Evolutionary conservation across 2,113 vertebrate species (phyloP), one percentile per base, ranked within the genome.

Genomic region (Cranoglanis bouderius): DNA sequence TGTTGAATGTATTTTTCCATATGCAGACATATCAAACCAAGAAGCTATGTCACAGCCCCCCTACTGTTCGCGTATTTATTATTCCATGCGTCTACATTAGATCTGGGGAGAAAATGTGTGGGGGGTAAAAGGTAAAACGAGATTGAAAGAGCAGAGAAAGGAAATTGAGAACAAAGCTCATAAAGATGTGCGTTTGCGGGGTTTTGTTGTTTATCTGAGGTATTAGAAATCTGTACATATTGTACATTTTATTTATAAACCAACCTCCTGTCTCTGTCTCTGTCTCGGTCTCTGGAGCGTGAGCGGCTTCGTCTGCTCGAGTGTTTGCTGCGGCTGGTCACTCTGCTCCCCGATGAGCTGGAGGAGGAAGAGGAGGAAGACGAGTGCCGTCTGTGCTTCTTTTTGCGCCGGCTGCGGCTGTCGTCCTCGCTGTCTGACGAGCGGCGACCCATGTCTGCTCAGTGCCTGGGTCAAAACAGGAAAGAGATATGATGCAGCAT

Each of bases 371-470:
- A 86, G 1, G 72, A 92, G 29, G 95, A 95, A 16, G 98, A 98
- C 0, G 97, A 98, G 0, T 95, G 95, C 14, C 96, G 93, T 1
- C 96, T 96, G 87, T 96, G 96, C 70, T 98, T 98, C 94, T 97
- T 98, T 87, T 94, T 99, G 92, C 96, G 97, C 82, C 93, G 95
- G 93, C 96, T 97, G 89, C 97, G 95, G 70, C 89, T 95, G 90
- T 97, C 97, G 61, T 97, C 97, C 87, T 98, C 98, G 0, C 98
- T 98, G 92, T 98, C 98, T 16, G 98, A 98, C 3, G 97, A 98
- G 86, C 93, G 97, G 12, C 96, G 97, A 35, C 98, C 98, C 98
- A 99, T 99, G 90, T 85, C 94, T 87, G 21, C 72, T 84, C 70
- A 24, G 78, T 75, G 51, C 19, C 83, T 88, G 74, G 63, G 19